phyloP scores from a whole-genome alignment of 2,888 invertebrate species.

The Pemphredon lugubris region DNA sequence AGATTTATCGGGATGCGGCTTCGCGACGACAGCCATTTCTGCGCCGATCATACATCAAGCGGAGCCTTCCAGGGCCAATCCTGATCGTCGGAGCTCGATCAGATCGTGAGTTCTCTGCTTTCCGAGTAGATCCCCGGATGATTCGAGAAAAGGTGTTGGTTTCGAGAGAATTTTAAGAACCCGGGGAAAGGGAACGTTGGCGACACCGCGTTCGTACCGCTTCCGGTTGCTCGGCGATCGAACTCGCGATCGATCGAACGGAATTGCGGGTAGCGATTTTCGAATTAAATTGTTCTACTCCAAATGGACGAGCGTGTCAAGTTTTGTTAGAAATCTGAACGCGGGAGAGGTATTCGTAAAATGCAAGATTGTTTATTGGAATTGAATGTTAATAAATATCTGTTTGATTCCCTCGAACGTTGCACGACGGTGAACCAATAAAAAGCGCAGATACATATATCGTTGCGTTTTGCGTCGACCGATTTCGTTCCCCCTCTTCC shows the following conservation, averaged over 20 bases:
- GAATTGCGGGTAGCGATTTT: too few species aligned
- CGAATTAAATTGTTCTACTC: too few species aligned
- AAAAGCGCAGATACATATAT: not conserved
- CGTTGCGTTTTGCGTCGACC: not conserved
- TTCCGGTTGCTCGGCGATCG: too few species aligned
- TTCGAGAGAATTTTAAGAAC: not conserved
- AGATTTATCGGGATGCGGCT: constrained; percentile 77
- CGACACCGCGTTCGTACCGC: too few species aligned
- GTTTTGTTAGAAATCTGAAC: too few species aligned
- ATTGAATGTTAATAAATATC: too few species aligned
- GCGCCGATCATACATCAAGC: constrained; percentile 75
- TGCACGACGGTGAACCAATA: not conserved
- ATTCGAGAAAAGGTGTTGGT: constrained; percentile 37
- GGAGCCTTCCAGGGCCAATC: constrained; percentile 62
- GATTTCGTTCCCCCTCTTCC: constrained; percentile 6
- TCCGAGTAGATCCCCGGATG: constrained; percentile 29
- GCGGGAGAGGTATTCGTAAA: too few species aligned
- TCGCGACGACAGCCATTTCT: constrained; percentile 77
- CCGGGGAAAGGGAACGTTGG: too few species aligned
- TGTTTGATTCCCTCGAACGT: too few species aligned
- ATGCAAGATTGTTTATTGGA: too few species aligned
- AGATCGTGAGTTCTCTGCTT: constrained; percentile 44
- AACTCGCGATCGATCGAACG: too few species aligned
- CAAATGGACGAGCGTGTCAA: too few species aligned
- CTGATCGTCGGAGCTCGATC: constrained; percentile 33